Base-by-base conservation (phyloP, 2,797 vertebrate genomes). In the Acanthurus leucopareius region DNA sequence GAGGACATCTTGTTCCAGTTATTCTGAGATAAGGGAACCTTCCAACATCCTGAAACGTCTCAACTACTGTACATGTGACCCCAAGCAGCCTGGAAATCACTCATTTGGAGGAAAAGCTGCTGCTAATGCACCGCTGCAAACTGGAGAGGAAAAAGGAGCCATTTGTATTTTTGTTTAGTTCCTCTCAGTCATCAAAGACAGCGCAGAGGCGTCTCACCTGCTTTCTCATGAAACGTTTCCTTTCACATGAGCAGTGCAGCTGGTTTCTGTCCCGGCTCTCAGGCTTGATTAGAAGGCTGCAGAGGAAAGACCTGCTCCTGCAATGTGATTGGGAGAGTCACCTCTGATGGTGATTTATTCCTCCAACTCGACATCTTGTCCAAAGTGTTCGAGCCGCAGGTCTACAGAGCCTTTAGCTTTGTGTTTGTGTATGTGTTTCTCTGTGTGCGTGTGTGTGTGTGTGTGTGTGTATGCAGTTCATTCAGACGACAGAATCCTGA, bases 121-220 rank as follows among this genome's bases (percentile, higher is more conserved):
- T n/a, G 38, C 66, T 40, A 10, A 7, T 10, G 38, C 38, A 40
- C 38, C 6, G 38, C 38, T 40, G 38, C 38, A 3, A 10, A 40
- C 38, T 40, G 38, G 38, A 10, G 15, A 47, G 2, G 2, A 16
- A 32, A 17, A 40, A 32, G 25, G 68, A 51, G 42, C 16, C 22
- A 10, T 63, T 80, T 40, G 69, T 73, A 2, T 77, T 82, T 79
- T 60, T 63, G 71, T 82, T 72, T 57, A 22, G 48, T n/a, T 58
- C 14, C 25, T 68, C 20, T 1, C 64, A 22, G 45, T 81, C 88
- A 67, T 87, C 75, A 79, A 64, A 82, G 88, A 20, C 62, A 0
- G 76, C 72, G 17, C 53, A 64, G 93, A 94, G 69, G 75, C 60
- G 56, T 93, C 87, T 94, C 94, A 94, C 93, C 93, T 94, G 93